Conservation (phyloP, 1,140 invertebrate species). For the Magallana ariakensis region DNA sequence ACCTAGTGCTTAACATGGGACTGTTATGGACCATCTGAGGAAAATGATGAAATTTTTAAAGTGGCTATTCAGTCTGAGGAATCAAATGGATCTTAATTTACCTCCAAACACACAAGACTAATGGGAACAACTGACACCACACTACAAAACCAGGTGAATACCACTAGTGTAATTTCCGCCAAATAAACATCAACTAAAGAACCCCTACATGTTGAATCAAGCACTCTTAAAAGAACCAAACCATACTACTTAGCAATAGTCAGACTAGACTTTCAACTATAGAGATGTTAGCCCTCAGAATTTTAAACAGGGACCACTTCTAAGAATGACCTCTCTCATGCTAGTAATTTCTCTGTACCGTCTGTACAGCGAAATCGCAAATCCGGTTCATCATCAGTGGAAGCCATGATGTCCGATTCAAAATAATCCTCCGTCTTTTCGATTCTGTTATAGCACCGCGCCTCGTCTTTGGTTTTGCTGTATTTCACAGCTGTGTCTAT, state of each 20-base stretch:
- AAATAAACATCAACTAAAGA: too few species aligned
- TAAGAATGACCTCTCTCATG: background rate
- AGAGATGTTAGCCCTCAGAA: background rate
- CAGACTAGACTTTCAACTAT: background rate
- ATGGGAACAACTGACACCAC: too few species aligned
- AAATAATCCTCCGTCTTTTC: slow-evolving; percentile 78
- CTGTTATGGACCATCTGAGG: background rate
- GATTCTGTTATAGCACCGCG: slow-evolving; percentile 79
- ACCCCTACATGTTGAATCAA: background rate
- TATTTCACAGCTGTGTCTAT: slow-evolving; percentile 69
- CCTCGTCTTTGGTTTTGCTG: slow-evolving; percentile 64
- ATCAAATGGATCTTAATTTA: background rate
- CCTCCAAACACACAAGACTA: too few species aligned
- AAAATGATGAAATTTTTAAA: background rate
- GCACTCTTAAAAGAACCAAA: background rate
- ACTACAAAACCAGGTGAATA: too few species aligned
- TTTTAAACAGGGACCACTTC: background rate
- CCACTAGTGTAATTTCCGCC: too few species aligned
- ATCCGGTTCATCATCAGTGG: slow-evolving; percentile 81
- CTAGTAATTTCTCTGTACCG: slow-evolving; percentile 29
- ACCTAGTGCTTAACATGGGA: background rate
- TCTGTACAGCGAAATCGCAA: slow-evolving; percentile 50
- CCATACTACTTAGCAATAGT: background rate
- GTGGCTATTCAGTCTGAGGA: background rate
- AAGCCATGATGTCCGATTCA: slow-evolving; percentile 81